Base-by-base conservation (phyloP, 1,140 invertebrate species). In the Drosophila ananassae region DNA sequence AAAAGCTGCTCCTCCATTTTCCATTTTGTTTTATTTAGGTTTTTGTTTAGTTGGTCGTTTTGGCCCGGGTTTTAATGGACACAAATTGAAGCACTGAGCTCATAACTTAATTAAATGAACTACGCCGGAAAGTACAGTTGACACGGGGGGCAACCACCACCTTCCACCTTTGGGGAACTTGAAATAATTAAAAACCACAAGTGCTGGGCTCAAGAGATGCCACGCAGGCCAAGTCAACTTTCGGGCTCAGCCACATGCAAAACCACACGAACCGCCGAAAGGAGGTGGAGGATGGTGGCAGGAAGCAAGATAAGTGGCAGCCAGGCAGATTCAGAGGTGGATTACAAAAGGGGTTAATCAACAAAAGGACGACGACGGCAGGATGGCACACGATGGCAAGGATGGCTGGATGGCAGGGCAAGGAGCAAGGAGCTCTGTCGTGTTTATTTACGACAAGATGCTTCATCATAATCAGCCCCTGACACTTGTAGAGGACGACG, bases 261-360 rank as follows among this genome's bases (percentile, higher is more conserved):
- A 48, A 51, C 67, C 62, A 63, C 60, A 79, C 21, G 67, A 64
- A 59, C 39, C 55, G 32, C 55, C 47, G 51, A 63, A 58, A 67
- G 74, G 21, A 60, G 68, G 44, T 10, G 34, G 32, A 9, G 32
- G 34, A 28, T 37, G 34, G 34, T 57, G 57, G 50, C 60, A 73
- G 80, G 56, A 73, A 77, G 66, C 67, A 48, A 69, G 62, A 77
- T 63, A 79, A 77, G 68, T 61, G 55, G 68, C 57, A 60, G 47
- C 34, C 50, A 50, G 57, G 37, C 51, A 51, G 22, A 54, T 44
- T 6, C 60, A 30, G 24, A 68, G 51, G 58, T 64, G 68, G 75
- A 81, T 85, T 81, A 85, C 74, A 87, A 81, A 85, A 87, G 83
- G 81, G 82, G 82, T 85, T 85, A 87, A 87, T 82, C 79, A 87